Conservation (phyloP, 2,888 invertebrate genomes). For the Lamellibrachia columna region DNA sequence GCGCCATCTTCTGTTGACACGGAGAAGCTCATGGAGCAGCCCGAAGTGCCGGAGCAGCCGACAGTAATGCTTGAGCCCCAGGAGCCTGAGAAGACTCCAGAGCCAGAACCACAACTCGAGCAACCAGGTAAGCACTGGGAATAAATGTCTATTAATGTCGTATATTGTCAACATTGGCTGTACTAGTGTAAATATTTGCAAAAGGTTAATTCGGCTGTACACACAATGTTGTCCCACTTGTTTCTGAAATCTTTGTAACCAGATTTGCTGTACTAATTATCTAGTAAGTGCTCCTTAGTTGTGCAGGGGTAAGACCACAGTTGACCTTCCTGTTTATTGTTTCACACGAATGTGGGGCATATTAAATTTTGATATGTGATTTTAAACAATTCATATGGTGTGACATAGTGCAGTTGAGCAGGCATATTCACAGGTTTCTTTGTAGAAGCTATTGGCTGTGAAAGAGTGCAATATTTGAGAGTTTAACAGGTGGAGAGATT, state of each 20-base stretch:
- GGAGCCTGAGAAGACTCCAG: conserved; percentile 24
- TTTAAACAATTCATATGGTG: too few species aligned
- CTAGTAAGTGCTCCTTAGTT: too few species aligned
- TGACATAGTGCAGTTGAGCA: too few species aligned
- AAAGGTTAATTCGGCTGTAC: neutral
- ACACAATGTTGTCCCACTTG: neutral
- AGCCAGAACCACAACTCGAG: conserved; percentile 62
- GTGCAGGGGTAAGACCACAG: too few species aligned
- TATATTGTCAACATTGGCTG: neutral
- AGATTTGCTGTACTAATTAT: neutral
- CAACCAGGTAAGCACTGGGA: conserved; percentile 46
- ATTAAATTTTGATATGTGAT: too few species aligned
- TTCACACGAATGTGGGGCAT: too few species aligned
- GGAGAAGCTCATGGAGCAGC: conserved; percentile 49
- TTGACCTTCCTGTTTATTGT: too few species aligned
- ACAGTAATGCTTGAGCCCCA: conserved; percentile 34
- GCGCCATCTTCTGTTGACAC: neutral
- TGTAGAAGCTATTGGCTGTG: too few species aligned
- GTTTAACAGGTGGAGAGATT: too few species aligned
- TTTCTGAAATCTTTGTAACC: neutral
- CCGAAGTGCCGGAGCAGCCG: conserved; percentile 36
- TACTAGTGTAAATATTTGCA: too few species aligned
- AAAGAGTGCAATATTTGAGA: too few species aligned
- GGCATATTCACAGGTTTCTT: too few species aligned
- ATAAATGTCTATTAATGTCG: neutral